These are phyloP conservation scores for Zosterops lateralis DNA, from an alignment of 2,113 vertebrate species.

Conservation along the genomic window DNA sequence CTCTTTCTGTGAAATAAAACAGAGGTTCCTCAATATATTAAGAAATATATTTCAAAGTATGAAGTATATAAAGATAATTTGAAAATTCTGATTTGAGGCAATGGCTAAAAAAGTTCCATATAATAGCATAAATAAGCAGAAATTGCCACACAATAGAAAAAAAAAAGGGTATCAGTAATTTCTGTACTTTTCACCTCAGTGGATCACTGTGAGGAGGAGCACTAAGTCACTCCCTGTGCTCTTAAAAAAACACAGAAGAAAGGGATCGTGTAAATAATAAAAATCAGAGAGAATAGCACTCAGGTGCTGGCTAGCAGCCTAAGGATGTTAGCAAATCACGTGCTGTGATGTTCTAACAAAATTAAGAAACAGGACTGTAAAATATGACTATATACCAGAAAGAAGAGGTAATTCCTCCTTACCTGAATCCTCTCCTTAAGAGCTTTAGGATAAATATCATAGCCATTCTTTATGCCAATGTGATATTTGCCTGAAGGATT, in stretches of 20 bases:
- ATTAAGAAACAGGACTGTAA: background rate
- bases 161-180: fast-evolving
- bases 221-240: background rate
- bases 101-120: background rate
- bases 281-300: background rate
- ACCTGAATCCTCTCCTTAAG: slow-evolving; percentile 98
- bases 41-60: background rate
- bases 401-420: background rate
- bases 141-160: background rate
- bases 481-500: slow-evolving; percentile 94
- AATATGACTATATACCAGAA: background rate
- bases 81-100: background rate
- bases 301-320: background rate
- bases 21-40: background rate
- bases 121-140: background rate
- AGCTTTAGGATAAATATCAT: slow-evolving; percentile 96
- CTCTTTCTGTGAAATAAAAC: slow-evolving; percentile 83
- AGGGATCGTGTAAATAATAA: background rate
- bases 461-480: slow-evolving; percentile 96
- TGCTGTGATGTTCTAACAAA: background rate
- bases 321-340: background rate
- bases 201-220: background rate
- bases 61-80: background rate
- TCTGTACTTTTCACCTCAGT: background rate
- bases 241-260: background rate